Base-by-base conservation (phyloP, 2,113 vertebrate species). In the Rhinoptilus africanus region DNA sequence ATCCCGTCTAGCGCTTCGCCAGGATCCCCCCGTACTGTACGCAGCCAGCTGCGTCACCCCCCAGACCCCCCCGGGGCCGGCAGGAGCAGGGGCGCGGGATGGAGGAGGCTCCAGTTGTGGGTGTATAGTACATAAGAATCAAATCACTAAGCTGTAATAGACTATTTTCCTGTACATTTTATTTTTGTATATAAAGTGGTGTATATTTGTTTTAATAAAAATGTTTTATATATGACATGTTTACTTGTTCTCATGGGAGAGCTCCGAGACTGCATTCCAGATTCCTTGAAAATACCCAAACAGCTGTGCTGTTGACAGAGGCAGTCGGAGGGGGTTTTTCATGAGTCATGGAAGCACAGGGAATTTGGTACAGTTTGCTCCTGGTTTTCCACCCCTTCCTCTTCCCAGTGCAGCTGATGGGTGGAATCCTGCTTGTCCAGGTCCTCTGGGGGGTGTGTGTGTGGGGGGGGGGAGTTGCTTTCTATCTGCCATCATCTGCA, bases 201-300 rank as follows among this genome's bases (percentile, higher is more conserved):
- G 93, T 98, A 97, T 88, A 98, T 94, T 97, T 97, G 73, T 98
- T 97, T 97, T 98, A 98, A 98, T 98, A 98, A 98, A 98, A 93
- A 74, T 23, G 84, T 95, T 96, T 97, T 96, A 56, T 97, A 97
- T 96, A 91, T 14, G 45, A 59, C 67, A 76, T 94, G 84, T 95
- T 95, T 91, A 83, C 89, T 93, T 93, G 60, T 91, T 89, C 81
- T 88, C 90, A 41, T 43, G 67, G 75, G 86, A 74, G 77, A 69
- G 43, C 77, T 75, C 14, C 9, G n/a, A 32, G 41, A 51, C 28
- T 12, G 14, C 60, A 30, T 92, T 95, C 86, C 76, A 78, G 39
- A 19, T 39, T 60, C 75, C 62, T 81, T 89, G 32, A 80, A 77
- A 66, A 67, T 10, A 54, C 72, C 72, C 82, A 54, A 54, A 62